These are phyloP conservation scores for Minunthozetes semirufus DNA, from an alignment of 2,888 invertebrate genomes.

Conservation along the genomic window DNA sequence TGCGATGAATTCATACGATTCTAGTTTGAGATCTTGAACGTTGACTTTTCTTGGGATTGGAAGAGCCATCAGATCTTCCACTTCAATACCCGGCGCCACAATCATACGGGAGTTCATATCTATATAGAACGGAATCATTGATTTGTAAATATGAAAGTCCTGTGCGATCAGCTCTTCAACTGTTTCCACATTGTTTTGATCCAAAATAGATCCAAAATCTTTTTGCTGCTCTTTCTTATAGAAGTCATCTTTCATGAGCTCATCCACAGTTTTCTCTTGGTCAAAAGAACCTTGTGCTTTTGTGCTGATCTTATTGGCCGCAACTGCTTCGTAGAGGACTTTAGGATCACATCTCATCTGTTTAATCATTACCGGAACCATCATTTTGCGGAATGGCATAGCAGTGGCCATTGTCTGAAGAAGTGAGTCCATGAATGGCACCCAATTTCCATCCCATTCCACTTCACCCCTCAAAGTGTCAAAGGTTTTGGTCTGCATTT, in stretches of 20 bases:
- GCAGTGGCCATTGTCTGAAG: not conserved
- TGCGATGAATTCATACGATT: slow-evolving; percentile 12
- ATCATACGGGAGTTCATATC: not conserved
- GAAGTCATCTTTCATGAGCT: too few relatives aligned
- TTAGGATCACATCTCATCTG: slow-evolving; percentile 14
- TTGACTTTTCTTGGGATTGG: slow-evolving; percentile 16
- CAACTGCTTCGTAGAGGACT: not conserved
- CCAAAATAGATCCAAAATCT: too few relatives aligned
- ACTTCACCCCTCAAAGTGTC: slow-evolving; percentile 49
- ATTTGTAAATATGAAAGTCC: not conserved
- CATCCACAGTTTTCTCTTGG: not conserved
- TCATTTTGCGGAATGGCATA: not conserved
- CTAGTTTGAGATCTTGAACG: not conserved
- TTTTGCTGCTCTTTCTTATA: too few relatives aligned
- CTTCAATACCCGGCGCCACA: slow-evolving; percentile 22
- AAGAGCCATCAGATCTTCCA: slow-evolving; percentile 6
- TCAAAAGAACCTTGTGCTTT: too few relatives aligned
- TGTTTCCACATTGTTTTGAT: too few relatives aligned
- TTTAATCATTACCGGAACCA: slow-evolving; percentile 25
- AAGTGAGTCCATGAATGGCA: slow-evolving; percentile 27
- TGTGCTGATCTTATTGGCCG: not conserved
- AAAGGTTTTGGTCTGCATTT: slow-evolving; percentile 57
- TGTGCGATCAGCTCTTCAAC: too few relatives aligned
- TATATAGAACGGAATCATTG: not conserved
- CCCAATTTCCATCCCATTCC: slow-evolving; percentile 36